These are phyloP conservation scores for Timema cristinae DNA, from an alignment of 2,888 invertebrate genomes.

Conservation along the genomic window DNA sequence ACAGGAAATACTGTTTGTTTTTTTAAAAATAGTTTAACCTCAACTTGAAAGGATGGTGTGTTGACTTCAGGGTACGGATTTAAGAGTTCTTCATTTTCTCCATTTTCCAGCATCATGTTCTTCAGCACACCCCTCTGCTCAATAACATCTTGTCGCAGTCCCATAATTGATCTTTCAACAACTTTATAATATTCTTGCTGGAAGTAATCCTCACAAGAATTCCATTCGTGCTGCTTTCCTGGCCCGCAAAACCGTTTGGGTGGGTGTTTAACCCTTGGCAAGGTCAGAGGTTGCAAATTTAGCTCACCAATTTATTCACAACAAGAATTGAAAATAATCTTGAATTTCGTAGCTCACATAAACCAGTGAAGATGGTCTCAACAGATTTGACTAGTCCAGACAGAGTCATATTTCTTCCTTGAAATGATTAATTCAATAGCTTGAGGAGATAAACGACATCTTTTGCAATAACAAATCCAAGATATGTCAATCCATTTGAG, in stretches of 20 bases:
- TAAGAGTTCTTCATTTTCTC: neutral
- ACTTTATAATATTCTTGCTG: constrained; percentile 7
- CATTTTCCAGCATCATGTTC: constrained; percentile 3
- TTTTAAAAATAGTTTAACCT: constrained; percentile 10
- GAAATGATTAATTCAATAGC: constrained; percentile 14
- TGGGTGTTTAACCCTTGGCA: neutral
- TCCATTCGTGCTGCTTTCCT: neutral
- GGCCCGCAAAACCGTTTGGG: neutral
- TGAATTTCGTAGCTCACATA: constrained; percentile 17
- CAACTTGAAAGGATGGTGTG: neutral
- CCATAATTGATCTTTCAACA: neutral
- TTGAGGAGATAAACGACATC: constrained; percentile 12
- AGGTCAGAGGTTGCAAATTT: constrained; percentile 10
- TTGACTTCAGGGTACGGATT: neutral
- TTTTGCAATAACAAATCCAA: constrained; percentile 17
- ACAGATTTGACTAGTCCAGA: constrained; percentile 18
- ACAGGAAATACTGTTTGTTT: neutral
- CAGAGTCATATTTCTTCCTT: constrained; percentile 17
- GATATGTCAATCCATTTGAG: constrained; percentile 9
- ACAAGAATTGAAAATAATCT: constrained; percentile 7
- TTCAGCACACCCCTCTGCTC: constrained; percentile 8
- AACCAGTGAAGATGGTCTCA: constrained; percentile 8
- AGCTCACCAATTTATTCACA: constrained; percentile 5
- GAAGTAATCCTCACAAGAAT: constrained; percentile 8
- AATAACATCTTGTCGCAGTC: constrained; percentile 2